phyloP scores from a whole-genome alignment of 2,113 vertebrate genomes.

The Leucoraja erinaceus region DNA sequence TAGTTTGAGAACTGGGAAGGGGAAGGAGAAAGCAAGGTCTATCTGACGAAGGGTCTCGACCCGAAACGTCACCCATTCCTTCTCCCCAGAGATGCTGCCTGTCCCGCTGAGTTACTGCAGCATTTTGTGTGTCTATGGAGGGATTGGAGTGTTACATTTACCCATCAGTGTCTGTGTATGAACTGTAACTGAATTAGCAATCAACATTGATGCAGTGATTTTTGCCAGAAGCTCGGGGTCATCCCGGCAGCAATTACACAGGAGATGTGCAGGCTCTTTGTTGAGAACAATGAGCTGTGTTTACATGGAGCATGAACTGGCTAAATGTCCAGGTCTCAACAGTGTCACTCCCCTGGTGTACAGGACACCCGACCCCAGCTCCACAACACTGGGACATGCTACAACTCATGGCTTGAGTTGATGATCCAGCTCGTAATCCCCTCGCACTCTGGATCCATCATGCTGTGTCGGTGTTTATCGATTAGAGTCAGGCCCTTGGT shows the following conservation, averaged over 20 bases:
- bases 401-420: background rate
- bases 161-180: background rate
- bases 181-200: background rate
- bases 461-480: background rate
- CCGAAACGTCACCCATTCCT: too few relatives aligned
- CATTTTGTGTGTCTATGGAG: too few relatives aligned
- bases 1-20: too few relatives aligned
- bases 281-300: background rate
- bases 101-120: too few relatives aligned
- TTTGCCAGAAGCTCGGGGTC: background rate
- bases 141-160: background rate
- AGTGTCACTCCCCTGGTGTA: background rate
- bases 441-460: background rate
- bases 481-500: background rate
- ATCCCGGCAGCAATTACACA: background rate
- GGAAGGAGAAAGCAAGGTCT: too few relatives aligned
- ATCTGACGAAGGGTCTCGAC: too few relatives aligned
- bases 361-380: background rate
- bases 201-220: background rate
- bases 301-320: background rate
- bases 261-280: background rate
- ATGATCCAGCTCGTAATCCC: background rate
- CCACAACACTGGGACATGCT: background rate
- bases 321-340: background rate
- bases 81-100: too few relatives aligned